Evolutionary conservation across 2,797 vertebrate genomes (phyloP).

Genomic region (Lepus townsendii): DNA sequence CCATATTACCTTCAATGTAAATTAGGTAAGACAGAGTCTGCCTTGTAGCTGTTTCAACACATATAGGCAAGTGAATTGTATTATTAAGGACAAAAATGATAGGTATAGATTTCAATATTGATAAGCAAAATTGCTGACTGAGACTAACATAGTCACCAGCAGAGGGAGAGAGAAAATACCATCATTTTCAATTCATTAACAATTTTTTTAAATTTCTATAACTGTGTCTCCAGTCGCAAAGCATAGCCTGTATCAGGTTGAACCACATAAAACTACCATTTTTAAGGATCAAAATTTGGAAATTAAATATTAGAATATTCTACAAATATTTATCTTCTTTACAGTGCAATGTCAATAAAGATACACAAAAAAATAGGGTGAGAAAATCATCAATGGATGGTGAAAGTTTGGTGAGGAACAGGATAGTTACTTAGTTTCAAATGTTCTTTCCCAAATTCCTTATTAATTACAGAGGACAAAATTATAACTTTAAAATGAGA

Average conservation of each 20-base stretch:
- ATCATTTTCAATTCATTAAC: constrained; percentile 27
- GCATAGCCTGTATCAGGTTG: neutral
- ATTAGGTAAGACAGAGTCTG: neutral
- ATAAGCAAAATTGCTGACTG: constrained; percentile 10
- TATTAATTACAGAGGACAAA: neutral
- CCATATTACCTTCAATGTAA: neutral
- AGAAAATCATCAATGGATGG: neutral
- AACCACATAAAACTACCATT: constrained; percentile 1
- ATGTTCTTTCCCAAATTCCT: neutral
- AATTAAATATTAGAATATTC: neutral
- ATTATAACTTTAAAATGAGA: neutral
- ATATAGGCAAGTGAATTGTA: neutral
- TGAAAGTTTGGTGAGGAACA: neutral
- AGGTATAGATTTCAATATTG: neutral
- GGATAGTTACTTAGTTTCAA: neutral
- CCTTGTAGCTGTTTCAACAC: constrained; percentile 2
- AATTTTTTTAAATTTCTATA: neutral
- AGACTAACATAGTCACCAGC: neutral
- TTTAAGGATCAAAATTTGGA: constrained; percentile 32
- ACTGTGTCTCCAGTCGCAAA: constrained; percentile 35
- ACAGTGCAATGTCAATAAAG: neutral
- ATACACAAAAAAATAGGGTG: neutral
- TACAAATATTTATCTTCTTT: neutral
- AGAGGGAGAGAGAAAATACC: neutral
- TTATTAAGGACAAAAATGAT: neutral